Evolutionary conservation across 2,888 invertebrate species (phyloP).

Genomic region (Adineta ricciae): DNA sequence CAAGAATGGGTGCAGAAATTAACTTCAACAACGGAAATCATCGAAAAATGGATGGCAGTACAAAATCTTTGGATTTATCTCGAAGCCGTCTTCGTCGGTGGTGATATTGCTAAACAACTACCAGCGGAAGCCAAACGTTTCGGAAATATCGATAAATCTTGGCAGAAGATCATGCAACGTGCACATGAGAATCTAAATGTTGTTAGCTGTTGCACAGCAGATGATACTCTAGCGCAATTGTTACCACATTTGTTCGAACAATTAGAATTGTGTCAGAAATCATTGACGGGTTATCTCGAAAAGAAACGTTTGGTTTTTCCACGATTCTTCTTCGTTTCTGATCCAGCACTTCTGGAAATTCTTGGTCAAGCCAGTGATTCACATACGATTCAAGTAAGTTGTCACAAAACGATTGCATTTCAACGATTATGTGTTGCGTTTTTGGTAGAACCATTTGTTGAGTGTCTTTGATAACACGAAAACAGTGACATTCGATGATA

Average conservation of each 20-base stretch:
- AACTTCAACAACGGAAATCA: conserved; percentile 86
- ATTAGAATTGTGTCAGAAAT: conserved; percentile 87
- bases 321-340: conserved; percentile 51
- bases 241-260: conserved; percentile 89
- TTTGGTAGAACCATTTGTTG: conserved; percentile 71
- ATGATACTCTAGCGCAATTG: conserved; percentile 78
- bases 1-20: conserved; percentile 89
- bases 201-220: conserved; percentile 87
- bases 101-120: conserved; percentile 89
- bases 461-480: conserved; percentile 92
- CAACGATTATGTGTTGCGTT: background rate
- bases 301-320: conserved; percentile 50
- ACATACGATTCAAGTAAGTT: conserved; percentile 49
- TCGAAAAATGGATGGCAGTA: conserved; percentile 89
- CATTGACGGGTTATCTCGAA: conserved; percentile 66
- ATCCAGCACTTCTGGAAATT: conserved; percentile 50
- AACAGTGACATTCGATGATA: conserved; percentile 79
- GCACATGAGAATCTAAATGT: conserved; percentile 92
- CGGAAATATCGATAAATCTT: conserved; percentile 90
- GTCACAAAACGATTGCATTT: too few species aligned
- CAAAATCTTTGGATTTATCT: conserved; percentile 98
- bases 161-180: conserved; percentile 83
- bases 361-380: conserved; percentile 51
- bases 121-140: conserved; percentile 60
- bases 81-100: conserved; percentile 93